Percentiles rank a stretch among this genome's conserved stretches.
Conservation (phyloP, 2,797 vertebrate genomes). For the Leucoraja ocellata region DNA sequence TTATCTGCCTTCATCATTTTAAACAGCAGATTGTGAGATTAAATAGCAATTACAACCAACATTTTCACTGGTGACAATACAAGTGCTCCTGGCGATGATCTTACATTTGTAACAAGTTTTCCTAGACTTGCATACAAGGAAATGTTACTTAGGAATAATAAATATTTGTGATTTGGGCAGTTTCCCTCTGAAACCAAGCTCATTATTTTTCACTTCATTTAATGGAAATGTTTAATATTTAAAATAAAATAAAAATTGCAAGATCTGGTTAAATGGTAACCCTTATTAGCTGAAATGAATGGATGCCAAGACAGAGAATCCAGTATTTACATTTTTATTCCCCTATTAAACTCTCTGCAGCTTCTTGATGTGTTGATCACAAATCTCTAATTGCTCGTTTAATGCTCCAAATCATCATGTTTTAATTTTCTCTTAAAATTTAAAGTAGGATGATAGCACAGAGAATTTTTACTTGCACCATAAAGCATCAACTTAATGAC, state of each 20-base stretch:
- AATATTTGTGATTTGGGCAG: background rate
- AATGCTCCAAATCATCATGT: background rate
- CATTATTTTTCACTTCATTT: background rate
- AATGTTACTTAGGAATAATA: background rate
- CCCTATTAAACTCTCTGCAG: background rate
- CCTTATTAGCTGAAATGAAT: background rate
- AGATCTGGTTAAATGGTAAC: background rate
- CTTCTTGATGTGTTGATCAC: background rate
- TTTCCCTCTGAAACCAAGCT: background rate
- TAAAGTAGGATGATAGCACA: background rate
- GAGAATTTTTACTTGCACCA: background rate
- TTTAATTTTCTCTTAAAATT: constrained; percentile 22
- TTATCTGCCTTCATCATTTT: background rate
- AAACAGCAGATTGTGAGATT: background rate
- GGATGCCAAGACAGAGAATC: background rate
- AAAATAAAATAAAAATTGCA: background rate
- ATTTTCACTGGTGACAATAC: background rate
- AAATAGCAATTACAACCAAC: background rate
- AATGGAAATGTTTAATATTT: background rate
- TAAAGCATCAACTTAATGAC: background rate
- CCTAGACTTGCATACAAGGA: background rate
- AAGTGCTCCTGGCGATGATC: background rate
- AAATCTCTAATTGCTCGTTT: constrained; percentile 4
- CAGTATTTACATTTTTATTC: background rate
- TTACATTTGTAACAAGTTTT: background rate